Evolutionary conservation across 2,797 vertebrate species (phyloP).

Genomic region (Clarias platycephalus): DNA sequence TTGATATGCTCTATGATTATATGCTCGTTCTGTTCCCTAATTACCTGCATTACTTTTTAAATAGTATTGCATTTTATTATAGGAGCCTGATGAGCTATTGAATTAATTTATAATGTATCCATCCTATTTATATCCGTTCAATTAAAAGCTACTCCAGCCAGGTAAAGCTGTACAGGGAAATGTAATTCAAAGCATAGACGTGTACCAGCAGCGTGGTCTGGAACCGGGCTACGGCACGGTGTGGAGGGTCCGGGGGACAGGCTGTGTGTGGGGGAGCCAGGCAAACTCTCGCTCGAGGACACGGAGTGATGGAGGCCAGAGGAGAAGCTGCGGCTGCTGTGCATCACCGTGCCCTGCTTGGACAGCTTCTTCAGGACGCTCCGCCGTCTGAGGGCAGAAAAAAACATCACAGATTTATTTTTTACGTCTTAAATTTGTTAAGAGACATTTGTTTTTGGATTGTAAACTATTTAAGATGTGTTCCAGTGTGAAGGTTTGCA

Average conservation of each 20-base stretch:
- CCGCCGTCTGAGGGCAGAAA: conserved; percentile 73
- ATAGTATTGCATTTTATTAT: neutral
- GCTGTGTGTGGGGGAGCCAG: conserved; percentile 93
- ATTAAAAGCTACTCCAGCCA: neutral
- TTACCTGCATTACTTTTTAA: neutral
- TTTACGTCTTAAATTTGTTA: no score
- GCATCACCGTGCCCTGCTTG: conserved; percentile 87
- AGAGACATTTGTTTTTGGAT: neutral
- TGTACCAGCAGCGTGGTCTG: conserved; percentile 78
- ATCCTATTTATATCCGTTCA: neutral
- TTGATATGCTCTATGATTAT: neutral
- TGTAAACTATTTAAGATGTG: neutral
- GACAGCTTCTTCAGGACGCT: conserved; percentile 92
- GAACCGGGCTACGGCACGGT: conserved; percentile 86
- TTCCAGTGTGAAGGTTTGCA: neutral
- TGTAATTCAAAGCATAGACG: neutral
- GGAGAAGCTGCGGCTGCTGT: conserved; percentile 93
- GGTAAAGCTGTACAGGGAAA: neutral
- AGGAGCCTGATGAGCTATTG: neutral
- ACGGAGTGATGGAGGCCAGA: conserved; percentile 93
- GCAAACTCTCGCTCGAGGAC: conserved; percentile 94
- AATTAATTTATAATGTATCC: neutral
- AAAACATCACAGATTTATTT: neutral
- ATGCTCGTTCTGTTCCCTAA: neutral
- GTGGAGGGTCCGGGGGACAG: conserved; percentile 87